Evolutionary conservation across 1,140 invertebrate genomes (phyloP).

Genomic region (Heliconius hermathena): DNA sequence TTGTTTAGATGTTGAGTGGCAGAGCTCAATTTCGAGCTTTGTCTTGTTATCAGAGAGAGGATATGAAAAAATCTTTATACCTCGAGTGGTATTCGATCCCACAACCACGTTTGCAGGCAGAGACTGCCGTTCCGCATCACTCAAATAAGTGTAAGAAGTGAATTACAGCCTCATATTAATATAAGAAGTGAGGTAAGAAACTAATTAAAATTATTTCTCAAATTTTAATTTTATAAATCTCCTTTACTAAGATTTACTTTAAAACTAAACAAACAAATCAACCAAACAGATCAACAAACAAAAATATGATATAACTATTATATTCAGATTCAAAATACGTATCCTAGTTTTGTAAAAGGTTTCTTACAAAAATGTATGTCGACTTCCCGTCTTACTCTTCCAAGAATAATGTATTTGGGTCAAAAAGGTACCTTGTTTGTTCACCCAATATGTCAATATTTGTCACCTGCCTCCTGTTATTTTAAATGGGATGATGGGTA

Average conservation of each 20-base stretch:
- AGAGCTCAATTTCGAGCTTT: too few species aligned
- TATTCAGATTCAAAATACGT: background rate
- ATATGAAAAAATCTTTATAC: too few species aligned
- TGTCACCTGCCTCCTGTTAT: constrained; percentile 50
- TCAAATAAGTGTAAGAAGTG: too few species aligned
- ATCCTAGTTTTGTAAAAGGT: background rate
- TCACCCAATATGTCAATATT: constrained; percentile 61
- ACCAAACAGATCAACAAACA: background rate
- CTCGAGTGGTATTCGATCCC: too few species aligned
- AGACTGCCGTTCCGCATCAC: too few species aligned
- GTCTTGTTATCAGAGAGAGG: too few species aligned
- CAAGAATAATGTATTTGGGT: constrained; percentile 62
- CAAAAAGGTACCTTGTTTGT: constrained; percentile 51
- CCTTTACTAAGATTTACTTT: background rate
- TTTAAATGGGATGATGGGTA: constrained; percentile 26
- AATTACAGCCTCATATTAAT: too few species aligned
- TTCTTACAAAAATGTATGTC: background rate
- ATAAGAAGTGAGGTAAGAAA: too few species aligned
- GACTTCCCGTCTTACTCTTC: constrained; percentile 46
- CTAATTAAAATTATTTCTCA: too few species aligned
- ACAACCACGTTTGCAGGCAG: too few species aligned
- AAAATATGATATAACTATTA: background rate
- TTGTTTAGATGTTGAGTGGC: too few species aligned
- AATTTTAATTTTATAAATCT: too few species aligned
- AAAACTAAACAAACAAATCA: background rate